phyloP scores from a whole-genome alignment of 2,888 invertebrate genomes.

The Acanthosepion lycidas region DNA sequence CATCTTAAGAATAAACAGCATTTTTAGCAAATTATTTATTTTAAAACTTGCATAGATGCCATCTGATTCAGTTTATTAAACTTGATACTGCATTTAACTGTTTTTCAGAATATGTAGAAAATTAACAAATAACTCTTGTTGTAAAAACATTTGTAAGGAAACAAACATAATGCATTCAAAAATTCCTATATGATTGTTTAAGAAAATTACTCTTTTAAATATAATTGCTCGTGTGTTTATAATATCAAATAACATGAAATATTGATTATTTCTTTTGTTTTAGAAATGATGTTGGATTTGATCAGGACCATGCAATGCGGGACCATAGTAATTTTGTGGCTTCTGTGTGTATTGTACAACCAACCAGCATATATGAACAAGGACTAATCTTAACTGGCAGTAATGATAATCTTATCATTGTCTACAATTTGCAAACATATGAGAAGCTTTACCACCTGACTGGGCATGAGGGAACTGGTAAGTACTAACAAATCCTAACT shows the following conservation, averaged over 20 bases:
- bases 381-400: slow-evolving; percentile 91
- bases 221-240: not conserved
- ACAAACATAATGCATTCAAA: too few relatives aligned
- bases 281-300: slow-evolving; percentile 74
- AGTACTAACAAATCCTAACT: not conserved
- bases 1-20: too few relatives aligned
- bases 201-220: not conserved
- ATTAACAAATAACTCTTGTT: too few relatives aligned
- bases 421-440: slow-evolving; percentile 84
- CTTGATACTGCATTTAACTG: too few relatives aligned
- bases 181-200: not conserved
- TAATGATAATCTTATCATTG: slow-evolving; percentile 88
- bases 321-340: slow-evolving; percentile 92
- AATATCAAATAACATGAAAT: not conserved
- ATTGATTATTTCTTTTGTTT: slow-evolving; percentile 55
- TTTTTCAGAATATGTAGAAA: too few relatives aligned
- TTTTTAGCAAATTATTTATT: too few relatives aligned
- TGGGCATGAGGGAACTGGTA: slow-evolving; percentile 76
- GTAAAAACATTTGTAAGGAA: too few relatives aligned
- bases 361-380: slow-evolving; percentile 82
- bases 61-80: too few relatives aligned
- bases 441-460: slow-evolving; percentile 82
- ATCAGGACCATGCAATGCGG: slow-evolving; percentile 71
- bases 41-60: too few relatives aligned
- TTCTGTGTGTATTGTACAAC: slow-evolving; percentile 85